Evolutionary conservation across 2,113 vertebrate genomes (phyloP).

Genomic region (Gallinago media): DNA sequence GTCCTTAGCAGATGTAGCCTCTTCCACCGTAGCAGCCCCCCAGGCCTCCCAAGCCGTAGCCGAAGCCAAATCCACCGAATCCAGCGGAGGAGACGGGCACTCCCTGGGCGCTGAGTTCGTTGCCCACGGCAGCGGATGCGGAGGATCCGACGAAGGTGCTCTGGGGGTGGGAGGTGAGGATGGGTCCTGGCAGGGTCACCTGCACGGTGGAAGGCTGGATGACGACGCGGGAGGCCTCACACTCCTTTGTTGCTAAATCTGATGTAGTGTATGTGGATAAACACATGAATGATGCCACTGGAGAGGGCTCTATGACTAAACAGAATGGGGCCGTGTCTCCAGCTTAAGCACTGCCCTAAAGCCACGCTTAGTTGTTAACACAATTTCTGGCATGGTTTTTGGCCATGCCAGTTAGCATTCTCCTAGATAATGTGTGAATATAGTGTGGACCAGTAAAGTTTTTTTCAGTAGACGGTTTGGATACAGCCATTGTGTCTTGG

Average conservation of each 20-base stretch:
- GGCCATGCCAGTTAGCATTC: background rate
- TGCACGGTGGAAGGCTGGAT: too few species aligned
- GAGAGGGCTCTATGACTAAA: background rate
- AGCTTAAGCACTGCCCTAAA: background rate
- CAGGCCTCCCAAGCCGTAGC: too few species aligned
- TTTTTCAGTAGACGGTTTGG: background rate
- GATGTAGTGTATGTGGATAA: background rate
- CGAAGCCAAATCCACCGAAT: too few species aligned
- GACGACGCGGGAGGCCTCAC: too few species aligned
- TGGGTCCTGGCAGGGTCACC: too few species aligned
- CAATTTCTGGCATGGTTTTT: background rate
- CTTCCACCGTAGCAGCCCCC: too few species aligned
- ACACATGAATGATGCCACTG: background rate
- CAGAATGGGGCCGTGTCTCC: background rate
- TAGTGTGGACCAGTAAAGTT: background rate
- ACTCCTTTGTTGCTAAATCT: background rate
- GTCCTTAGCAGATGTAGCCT: too few species aligned
- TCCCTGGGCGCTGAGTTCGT: too few species aligned
- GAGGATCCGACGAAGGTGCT: too few species aligned
- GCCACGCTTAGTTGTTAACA: background rate
- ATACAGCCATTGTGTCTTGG: background rate
- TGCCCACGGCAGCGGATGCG: too few species aligned
- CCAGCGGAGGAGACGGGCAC: too few species aligned
- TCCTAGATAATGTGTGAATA: background rate
- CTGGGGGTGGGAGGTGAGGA: too few species aligned